Evolutionary conservation across 2,113 vertebrate species (phyloP).

Genomic region (Oreochromis spilurus): DNA sequence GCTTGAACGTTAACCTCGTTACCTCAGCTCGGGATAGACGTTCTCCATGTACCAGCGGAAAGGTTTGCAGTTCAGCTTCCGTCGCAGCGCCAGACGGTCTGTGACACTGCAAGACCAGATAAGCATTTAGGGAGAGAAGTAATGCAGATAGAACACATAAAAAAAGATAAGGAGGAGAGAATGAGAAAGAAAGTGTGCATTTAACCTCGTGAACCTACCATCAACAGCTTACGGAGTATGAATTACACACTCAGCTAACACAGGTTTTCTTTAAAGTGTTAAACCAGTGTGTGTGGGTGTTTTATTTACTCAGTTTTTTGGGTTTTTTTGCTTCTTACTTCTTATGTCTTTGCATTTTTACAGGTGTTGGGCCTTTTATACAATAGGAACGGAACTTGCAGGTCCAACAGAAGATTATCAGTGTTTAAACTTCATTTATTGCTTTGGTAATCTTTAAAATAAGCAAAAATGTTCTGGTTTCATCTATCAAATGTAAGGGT

Average conservation of each 20-base stretch:
- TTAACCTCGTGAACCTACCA: neutral
- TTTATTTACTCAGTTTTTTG: neutral
- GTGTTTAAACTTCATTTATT: neutral
- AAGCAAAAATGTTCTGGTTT: neutral
- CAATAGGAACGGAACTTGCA: neutral
- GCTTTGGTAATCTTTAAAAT: neutral
- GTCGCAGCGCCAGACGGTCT: constrained; percentile 83
- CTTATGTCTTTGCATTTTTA: neutral
- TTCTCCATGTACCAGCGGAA: constrained; percentile 99
- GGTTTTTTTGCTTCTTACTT: neutral
- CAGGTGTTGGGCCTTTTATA: neutral
- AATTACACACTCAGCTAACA: neutral
- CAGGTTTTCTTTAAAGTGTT: neutral
- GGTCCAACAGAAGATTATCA: neutral
- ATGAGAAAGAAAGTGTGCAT: neutral
- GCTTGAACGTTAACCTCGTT: neutral
- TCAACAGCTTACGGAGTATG: neutral
- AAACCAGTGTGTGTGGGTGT: neutral
- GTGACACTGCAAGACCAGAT: constrained; percentile 74
- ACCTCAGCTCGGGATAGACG: constrained; percentile 96
- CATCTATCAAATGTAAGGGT: neutral
- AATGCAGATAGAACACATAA: neutral
- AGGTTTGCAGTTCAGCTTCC: constrained; percentile 91
- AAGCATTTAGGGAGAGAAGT: neutral
- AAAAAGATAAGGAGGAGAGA: neutral